Evolutionary conservation across 2,113 vertebrate genomes (phyloP), one percentile per base, ranked within the genome.

Genomic region (Gobius niger): DNA sequence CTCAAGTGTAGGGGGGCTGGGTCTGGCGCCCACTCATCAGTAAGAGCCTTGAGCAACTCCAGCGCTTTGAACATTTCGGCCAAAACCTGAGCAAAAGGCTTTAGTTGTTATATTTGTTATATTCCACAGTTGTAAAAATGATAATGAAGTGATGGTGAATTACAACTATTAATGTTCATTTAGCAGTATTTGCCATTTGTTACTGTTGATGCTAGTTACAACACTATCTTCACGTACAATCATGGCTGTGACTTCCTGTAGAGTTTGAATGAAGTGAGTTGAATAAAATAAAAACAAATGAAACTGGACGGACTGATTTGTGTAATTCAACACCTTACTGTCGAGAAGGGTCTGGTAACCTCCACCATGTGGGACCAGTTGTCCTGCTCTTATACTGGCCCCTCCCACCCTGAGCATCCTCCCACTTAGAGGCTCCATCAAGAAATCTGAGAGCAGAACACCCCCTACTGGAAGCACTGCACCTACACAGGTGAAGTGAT

Each of bases 381-480:
- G 76, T 0, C 87, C 93, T 0, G 89, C 88, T 18, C 46, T 70
- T 7, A 83, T 53, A 13, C 88, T 92, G 73, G 81, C 90, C 2
- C 95, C 95, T 1, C 91, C 90, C 0, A 95, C 68, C 24, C 63
- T 88, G 61, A 81, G 75, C 10, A 66, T 71, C 63, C 90, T 92
- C 24, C 94, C 87, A 61, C 95, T 97, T 76, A 96, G 87, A 5
- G 95, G 93, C 24, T 96, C 95, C 0, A 85, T 85, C 72, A 95
- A 95, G 71, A 88, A 75, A 76, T 96, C 94, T 0, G 91, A 91
- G 6, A 96, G 87, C n/a, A 96, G 70, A 40, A 93, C 81, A 2
- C 95, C 95, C 11, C 95, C 95, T 47, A 96, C 80, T 52, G 95
- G 93, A 67, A 95, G 16, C 42, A 95, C 91, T 7, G 90, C 78